phyloP scores from a whole-genome alignment of 2,888 invertebrate species.

The Erebia epiphron region DNA sequence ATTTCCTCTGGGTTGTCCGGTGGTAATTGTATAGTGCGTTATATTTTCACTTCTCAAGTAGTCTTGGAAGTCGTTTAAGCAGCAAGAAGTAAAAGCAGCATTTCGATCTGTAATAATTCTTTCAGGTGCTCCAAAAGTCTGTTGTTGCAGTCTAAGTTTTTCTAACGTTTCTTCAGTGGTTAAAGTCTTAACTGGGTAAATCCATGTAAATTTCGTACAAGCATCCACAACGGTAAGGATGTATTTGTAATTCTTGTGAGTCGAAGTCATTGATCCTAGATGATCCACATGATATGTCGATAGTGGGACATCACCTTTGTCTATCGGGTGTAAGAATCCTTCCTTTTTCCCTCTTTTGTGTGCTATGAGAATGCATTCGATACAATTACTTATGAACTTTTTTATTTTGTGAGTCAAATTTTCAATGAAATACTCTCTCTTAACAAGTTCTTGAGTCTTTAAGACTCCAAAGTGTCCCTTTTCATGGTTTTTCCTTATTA shows the following conservation, averaged over 20 bases:
- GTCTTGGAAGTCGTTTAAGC: constrained; percentile 37
- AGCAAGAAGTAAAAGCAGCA: constrained; percentile 39
- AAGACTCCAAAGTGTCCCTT: too few relatives aligned
- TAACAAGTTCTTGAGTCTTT: constrained; percentile 17
- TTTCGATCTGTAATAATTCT: constrained; percentile 39
- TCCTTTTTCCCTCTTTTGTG: constrained; percentile 47
- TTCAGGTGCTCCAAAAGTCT: constrained; percentile 37
- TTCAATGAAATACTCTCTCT: neutral
- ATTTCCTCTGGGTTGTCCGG: too few relatives aligned
- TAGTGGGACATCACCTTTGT: constrained; percentile 50
- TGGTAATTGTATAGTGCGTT: constrained; percentile 31
- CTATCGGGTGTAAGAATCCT: constrained; percentile 50
- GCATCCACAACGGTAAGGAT: constrained; percentile 52
- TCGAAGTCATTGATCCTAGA: constrained; percentile 50
- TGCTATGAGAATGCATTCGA: constrained; percentile 38
- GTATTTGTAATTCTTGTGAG: constrained; percentile 49
- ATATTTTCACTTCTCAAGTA: constrained; percentile 38
- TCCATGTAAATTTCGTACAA: constrained; percentile 53
- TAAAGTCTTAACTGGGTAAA: constrained; percentile 50
- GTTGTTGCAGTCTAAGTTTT: constrained; percentile 48
- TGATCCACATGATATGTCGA: constrained; percentile 53
- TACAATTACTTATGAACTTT: constrained; percentile 32
- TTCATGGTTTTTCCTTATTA: too few relatives aligned
- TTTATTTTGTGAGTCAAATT: neutral
- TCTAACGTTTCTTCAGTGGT: constrained; percentile 48